Evolutionary conservation across 2,888 invertebrate genomes (phyloP).

Genomic region (Sphecodes monilicornis): DNA sequence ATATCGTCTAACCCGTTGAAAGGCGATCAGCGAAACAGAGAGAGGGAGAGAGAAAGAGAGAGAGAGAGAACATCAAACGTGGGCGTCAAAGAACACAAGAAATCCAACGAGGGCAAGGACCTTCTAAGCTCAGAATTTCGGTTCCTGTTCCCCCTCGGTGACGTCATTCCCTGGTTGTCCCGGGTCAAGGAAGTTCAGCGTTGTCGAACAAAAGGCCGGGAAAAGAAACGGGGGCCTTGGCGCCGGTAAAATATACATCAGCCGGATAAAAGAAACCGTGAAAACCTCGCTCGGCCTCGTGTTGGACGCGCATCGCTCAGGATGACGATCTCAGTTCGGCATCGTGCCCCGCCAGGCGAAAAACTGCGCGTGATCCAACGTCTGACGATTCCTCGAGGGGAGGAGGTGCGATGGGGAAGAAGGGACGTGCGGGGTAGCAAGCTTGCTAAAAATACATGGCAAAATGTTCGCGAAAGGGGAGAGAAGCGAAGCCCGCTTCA

Average conservation of each 20-base stretch:
- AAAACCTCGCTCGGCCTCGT: conserved; percentile 13
- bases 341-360: neutral
- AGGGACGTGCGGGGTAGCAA: neutral
- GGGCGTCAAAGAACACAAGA: neutral
- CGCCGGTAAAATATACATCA: conserved; percentile 14
- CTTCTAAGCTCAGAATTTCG: conserved; percentile 13
- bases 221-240: conserved; percentile 32
- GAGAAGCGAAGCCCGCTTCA: neutral
- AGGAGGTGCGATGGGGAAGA: neutral
- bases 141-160: neutral
- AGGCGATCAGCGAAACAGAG: neutral
- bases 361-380: conserved; percentile 16
- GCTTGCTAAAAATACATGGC: conserved; percentile 18
- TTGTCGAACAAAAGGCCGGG: conserved; percentile 17
- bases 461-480: conserved; percentile 23
- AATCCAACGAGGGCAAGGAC: conserved; percentile 30
- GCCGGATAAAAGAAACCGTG: conserved; percentile 25
- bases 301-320: neutral
- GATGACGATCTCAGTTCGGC: conserved; percentile 14
- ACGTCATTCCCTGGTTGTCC: conserved; percentile 14
- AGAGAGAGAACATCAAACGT: neutral
- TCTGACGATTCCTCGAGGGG: neutral
- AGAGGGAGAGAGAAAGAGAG: conserved; percentile 11
- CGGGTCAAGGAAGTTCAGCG: conserved; percentile 42
- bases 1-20: conserved; percentile 33